phyloP scores from a whole-genome alignment of 64 coral and sea anemone species.

The Stichodactyla mertensii region DNA sequence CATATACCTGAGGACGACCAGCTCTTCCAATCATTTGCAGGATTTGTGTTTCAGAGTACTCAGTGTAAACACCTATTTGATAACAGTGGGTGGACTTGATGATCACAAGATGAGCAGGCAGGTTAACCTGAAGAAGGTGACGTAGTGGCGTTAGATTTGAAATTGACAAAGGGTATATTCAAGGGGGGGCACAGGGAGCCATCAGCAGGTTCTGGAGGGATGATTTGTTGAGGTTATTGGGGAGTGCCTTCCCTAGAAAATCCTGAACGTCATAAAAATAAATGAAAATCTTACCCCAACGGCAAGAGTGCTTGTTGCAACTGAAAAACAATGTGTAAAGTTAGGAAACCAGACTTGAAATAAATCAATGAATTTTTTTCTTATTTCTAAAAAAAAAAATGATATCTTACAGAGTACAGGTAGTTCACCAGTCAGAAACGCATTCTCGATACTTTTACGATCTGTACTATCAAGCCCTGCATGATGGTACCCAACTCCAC shows the following conservation, averaged over 20 bases:
- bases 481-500: constrained; percentile 96
- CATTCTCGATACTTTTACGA: constrained; percentile 67
- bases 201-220: too few species aligned
- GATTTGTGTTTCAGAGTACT: constrained; percentile 93
- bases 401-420: constrained; percentile 85
- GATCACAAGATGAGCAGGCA: constrained; percentile 96
- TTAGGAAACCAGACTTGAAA: neutral
- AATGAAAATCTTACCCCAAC: constrained; percentile 65
- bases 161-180: too few species aligned
- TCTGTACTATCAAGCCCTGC: constrained; percentile 83
- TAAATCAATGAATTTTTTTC: too few species aligned
- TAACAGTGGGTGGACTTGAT: constrained; percentile 94
- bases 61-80: constrained; percentile 77
- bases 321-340: constrained; percentile 31
- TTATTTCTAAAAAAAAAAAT: neutral
- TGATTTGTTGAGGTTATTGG: too few species aligned
- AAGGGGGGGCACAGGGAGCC: too few species aligned
- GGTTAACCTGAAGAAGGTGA: constrained; percentile 58
- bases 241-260: too few species aligned
- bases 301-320: constrained; percentile 96
- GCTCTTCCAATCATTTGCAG: constrained; percentile 98
- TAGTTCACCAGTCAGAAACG: constrained; percentile 87
- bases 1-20: constrained; percentile 81
- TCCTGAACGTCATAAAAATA: too few species aligned
- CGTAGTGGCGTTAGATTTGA: too few species aligned